Evolutionary conservation across 2,888 invertebrate genomes (phyloP).

Genomic region (Trissolcus brochymenae): DNA sequence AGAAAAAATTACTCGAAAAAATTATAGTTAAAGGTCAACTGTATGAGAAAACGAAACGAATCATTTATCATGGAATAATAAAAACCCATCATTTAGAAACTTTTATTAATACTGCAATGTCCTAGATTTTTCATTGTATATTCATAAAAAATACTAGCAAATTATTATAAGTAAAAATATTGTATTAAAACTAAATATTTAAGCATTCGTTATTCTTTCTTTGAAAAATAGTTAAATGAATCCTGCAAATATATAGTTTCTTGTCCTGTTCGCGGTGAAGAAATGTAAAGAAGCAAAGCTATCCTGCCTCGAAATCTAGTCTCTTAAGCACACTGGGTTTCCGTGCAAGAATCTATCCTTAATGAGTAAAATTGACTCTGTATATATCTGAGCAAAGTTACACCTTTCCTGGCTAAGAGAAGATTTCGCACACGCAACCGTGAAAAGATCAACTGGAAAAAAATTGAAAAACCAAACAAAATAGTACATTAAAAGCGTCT

Average conservation of each 20-base stretch:
- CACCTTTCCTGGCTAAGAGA: constrained; percentile 44
- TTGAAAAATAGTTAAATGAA: constrained; percentile 51
- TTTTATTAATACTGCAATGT: too few relatives aligned
- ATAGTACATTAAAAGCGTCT: too few relatives aligned
- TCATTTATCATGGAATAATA: too few relatives aligned
- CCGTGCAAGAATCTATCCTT: constrained; percentile 74
- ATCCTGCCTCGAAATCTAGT: constrained; percentile 71
- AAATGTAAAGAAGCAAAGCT: constrained; percentile 61
- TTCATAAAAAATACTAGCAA: too few relatives aligned
- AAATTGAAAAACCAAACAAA: constrained; percentile 30
- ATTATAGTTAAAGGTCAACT: too few relatives aligned
- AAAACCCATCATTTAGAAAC: too few relatives aligned
- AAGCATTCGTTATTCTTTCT: constrained; percentile 33
- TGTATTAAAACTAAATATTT: constrained; percentile 24
- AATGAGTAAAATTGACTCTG: constrained; percentile 74
- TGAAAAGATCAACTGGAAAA: constrained; percentile 52
- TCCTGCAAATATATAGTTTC: constrained; percentile 55
- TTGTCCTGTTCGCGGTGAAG: constrained; percentile 62
- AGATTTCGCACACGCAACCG: constrained; percentile 56
- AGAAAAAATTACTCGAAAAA: too few relatives aligned
- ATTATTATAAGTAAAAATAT: too few relatives aligned
- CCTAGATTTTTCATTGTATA: too few relatives aligned
- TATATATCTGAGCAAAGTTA: constrained; percentile 46
- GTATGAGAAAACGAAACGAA: too few relatives aligned
- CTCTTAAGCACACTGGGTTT: constrained; percentile 60